Conservation (phyloP, 2,113 vertebrate genomes). For the Atractosteus spatula region DNA sequence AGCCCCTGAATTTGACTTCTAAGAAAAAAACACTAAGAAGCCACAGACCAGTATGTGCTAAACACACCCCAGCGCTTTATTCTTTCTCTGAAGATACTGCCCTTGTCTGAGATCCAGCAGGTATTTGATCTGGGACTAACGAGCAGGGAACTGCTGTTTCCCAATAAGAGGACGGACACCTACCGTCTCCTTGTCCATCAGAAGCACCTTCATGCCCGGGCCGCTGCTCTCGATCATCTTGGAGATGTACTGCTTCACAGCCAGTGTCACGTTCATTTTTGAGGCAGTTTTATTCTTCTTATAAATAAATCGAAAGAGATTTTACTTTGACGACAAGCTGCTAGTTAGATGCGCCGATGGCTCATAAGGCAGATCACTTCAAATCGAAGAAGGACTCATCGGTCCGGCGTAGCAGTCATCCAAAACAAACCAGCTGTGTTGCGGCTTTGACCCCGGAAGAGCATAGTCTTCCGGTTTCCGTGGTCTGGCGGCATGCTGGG, state of each 20-base stretch:
- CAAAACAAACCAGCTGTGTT: neutral
- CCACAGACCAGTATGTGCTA: too few relatives aligned
- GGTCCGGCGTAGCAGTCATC: neutral
- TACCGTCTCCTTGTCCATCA: conserved; percentile 96
- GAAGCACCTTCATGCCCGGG: conserved; percentile 91
- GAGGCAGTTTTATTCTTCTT: neutral
- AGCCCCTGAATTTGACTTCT: too few relatives aligned
- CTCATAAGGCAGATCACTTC: neutral
- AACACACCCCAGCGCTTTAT: too few relatives aligned
- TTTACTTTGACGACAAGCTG: too few relatives aligned
- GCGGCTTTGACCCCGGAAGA: neutral
- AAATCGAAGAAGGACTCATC: neutral
- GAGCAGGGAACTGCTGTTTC: too few relatives aligned
- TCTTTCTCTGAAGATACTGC: too few relatives aligned
- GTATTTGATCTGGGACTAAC: too few relatives aligned
- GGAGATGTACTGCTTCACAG: conserved; percentile 89
- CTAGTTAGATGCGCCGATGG: too few relatives aligned
- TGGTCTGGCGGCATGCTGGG: neutral
- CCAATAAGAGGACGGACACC: conserved; percentile 26
- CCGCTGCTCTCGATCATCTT: conserved; percentile 96
- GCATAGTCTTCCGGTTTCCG: neutral
- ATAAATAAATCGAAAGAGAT: too few relatives aligned
- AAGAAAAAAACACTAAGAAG: too few relatives aligned
- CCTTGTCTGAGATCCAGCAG: too few relatives aligned
- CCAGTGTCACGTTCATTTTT: conserved; percentile 89